phyloP scores from a whole-genome alignment of 2,888 invertebrate genomes.

The Chaetogeoica ovagalla region DNA sequence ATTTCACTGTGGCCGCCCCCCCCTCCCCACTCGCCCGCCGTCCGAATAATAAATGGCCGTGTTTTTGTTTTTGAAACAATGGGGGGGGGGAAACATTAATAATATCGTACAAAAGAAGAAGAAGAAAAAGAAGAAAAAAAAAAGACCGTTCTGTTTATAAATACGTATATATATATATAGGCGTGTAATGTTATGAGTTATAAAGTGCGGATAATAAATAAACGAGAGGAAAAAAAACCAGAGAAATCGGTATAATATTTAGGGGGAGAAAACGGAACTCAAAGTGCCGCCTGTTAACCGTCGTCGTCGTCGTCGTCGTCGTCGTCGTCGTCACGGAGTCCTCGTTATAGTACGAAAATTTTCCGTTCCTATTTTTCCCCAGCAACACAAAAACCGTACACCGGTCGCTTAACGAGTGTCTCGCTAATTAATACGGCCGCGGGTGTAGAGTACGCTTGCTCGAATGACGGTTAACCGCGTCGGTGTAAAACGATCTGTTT shows the following conservation, averaged over 20 bases:
- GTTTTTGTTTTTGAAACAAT: conserved; percentile 43
- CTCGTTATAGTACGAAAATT: conserved; percentile 34
- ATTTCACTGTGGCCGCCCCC: background rate
- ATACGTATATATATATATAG: background rate
- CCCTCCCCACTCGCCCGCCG: background rate
- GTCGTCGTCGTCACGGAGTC: too few species aligned
- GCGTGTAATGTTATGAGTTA: too few species aligned
- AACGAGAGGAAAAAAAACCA: conserved; percentile 15
- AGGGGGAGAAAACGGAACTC: conserved; percentile 18
- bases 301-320: too few species aligned
- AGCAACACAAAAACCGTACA: background rate
- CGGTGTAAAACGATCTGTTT: too few species aligned
- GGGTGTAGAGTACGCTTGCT: too few species aligned
- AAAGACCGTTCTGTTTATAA: too few species aligned
- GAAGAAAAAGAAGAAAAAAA: background rate
- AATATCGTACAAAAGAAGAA: too few species aligned
- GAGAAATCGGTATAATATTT: conserved; percentile 1
- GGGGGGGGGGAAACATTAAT: background rate
- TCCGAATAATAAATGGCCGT: conserved; percentile 31
- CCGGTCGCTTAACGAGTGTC: conserved; percentile 34
- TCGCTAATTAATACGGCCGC: conserved; percentile 44
- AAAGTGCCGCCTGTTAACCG: conserved; percentile 39
- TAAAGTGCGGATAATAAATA: background rate
- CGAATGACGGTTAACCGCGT: too few species aligned
- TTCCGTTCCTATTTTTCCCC: conserved; percentile 40